These are phyloP conservation scores for Crotalus helleri DNA, from an alignment of 2,113 vertebrate genomes.

Conservation along the genomic window DNA sequence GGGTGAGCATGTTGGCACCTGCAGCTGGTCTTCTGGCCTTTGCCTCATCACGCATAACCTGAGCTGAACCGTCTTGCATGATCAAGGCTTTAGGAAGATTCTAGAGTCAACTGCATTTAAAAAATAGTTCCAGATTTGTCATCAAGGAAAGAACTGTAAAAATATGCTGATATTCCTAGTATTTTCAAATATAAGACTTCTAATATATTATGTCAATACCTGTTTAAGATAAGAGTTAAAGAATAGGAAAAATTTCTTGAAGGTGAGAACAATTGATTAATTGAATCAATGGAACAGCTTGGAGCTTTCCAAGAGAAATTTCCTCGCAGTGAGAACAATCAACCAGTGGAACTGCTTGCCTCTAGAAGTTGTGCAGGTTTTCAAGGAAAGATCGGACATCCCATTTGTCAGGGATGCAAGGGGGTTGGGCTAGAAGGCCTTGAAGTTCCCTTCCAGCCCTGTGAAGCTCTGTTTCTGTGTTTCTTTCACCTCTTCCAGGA, in stretches of 20 bases:
- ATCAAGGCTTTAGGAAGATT: background rate
- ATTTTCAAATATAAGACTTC: background rate
- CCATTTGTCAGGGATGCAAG: too few relatives aligned
- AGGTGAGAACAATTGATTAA: too few relatives aligned
- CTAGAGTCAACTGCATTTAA: background rate
- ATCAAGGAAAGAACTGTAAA: background rate
- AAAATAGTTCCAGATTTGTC: background rate
- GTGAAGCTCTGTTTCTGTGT: too few relatives aligned
- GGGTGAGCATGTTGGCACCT: slow-evolving; percentile 67
- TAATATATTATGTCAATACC: background rate
- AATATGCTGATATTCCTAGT: background rate
- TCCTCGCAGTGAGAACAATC: too few relatives aligned
- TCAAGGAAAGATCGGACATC: too few relatives aligned
- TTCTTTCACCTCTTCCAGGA: background rate
- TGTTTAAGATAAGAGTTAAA: background rate
- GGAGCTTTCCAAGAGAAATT: too few relatives aligned
- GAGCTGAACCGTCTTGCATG: background rate
- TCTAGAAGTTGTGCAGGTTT: too few relatives aligned
- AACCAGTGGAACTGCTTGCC: too few relatives aligned
- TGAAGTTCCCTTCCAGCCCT: too few relatives aligned
- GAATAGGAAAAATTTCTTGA: background rate
- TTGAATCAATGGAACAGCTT: too few relatives aligned
- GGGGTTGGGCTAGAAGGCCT: too few relatives aligned
- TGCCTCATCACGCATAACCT: background rate
- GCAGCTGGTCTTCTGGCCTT: background rate